A percentile compares a stretch with the other conserved stretches of the same genome.
These are phyloP conservation scores for Verasper variegatus DNA, from an alignment of 2,113 vertebrate genomes.

Conservation along the genomic window DNA sequence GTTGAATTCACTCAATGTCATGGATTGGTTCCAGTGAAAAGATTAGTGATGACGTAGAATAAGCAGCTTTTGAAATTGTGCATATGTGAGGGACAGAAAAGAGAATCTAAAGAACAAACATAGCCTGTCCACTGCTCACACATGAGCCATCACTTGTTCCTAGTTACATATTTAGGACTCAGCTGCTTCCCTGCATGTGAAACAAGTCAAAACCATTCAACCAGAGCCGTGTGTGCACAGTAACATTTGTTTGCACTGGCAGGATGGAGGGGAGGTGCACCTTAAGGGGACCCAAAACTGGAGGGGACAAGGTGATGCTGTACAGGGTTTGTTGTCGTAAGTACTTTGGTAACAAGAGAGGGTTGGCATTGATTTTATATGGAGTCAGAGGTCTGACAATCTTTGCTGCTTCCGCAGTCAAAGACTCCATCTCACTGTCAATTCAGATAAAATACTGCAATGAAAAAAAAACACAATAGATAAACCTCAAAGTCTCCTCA, in stretches of 20 bases:
- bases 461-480: not conserved
- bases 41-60: constrained; percentile 21
- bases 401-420: not conserved
- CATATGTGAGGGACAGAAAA: not conserved
- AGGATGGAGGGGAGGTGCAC: not conserved
- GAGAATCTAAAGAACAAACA: not conserved
- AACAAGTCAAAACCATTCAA: constrained; percentile 38
- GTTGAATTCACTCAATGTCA: constrained; percentile 41
- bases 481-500: constrained; percentile 3
- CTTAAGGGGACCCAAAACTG: constrained; percentile 18
- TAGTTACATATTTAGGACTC: not conserved
- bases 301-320: constrained; percentile 25
- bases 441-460: constrained; percentile 1
- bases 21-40: constrained; percentile 37
- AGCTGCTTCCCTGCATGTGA: constrained; percentile 14
- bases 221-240: constrained; percentile 2
- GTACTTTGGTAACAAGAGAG: constrained; percentile 17
- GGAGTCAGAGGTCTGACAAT: constrained; percentile 9
- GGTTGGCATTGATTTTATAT: constrained; percentile 11
- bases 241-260: constrained; percentile 25
- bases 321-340: constrained; percentile 27
- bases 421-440: not conserved
- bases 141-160: constrained; percentile 3
- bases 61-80: constrained; percentile 38
- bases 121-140: constrained; percentile 12